phyloP scores from a whole-genome alignment of 1,140 invertebrate genomes.

The Anagrus nilaparvatae region DNA sequence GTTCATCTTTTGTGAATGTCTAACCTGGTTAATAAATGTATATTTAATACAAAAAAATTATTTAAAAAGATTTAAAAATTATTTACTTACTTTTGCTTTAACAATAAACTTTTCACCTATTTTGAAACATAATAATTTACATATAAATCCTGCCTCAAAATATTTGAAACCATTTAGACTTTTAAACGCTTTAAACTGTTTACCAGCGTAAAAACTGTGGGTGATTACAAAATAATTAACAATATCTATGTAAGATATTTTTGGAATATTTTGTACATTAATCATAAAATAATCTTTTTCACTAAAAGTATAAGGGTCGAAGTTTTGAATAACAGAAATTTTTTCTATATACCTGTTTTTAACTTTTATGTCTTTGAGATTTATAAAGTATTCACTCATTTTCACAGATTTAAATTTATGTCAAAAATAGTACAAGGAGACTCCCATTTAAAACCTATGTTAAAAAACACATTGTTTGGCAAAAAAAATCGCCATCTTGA shows the following conservation, averaged over 20 bases:
- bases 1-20: neutral
- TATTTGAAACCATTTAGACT: constrained; percentile 4
- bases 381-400: no score
- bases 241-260: constrained; percentile 1
- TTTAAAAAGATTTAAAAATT: neutral
- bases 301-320: constrained; percentile 3
- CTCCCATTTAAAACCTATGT: no score
- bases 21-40: neutral
- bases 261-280: neutral
- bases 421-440: no score
- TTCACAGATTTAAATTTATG: no score
- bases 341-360: neutral
- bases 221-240: constrained; percentile 1
- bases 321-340: neutral
- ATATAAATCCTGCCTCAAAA: neutral
- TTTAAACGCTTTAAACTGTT: constrained; percentile 3
- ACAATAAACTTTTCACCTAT: neutral
- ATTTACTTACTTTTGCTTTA: neutral
- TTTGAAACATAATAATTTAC: neutral
- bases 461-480: no score
- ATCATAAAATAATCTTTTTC: neutral
- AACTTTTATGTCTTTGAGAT: no score
- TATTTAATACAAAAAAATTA: neutral
- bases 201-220: neutral
- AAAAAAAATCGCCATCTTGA: no score